Evolutionary conservation across 1,140 invertebrate species (phyloP), one percentile per base, ranked within the genome.

Genomic region (Caerostris extrusa): DNA sequence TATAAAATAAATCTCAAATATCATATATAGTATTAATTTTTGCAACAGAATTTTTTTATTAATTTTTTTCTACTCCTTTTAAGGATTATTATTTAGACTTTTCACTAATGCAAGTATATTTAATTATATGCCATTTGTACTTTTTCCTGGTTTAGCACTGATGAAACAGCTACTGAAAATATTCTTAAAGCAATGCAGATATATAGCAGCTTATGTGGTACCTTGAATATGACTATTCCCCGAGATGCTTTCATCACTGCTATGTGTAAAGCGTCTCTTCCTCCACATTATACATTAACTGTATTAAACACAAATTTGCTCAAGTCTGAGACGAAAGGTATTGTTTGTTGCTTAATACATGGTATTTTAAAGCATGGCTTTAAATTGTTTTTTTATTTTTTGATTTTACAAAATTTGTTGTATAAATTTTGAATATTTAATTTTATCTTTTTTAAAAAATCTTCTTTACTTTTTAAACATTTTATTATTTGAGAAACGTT

Each of bases 191-290:
- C 98, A 83, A 97, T 99, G 95, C 98, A 99, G 96, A 98, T 97
- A 1, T 98, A 98, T 95, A 98, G 98, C 0, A 97, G 97, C 19
- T 95, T 98, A 0, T 98, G 98, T 95, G 98, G 98, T 12, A 96
- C 97, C 93, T 95, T 98, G 71, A 97, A 97, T 55, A 96, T 98
- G 94, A 97, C 97, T 57, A 97, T 97, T 57, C 97, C 98, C 0
- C 97, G 98, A 71, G 98, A 99, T 96, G 98, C 98, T 55, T 99
- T 99, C 95, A 98, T 99, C 69, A 98, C 98, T 81, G 98, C 98
- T 5, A 97, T 99, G 95, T 99, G 99, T 96, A 98, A 99, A 96
- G 98, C 98, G 5, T 99, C 98, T 0, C 96, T 99, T 93, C 99
- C 99, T 4, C 98, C 98, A 8, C 98, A 99, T 96, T 99, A 99